Percentiles rank a stretch among this genome's conserved stretches.
Evolutionary conservation across 1,140 invertebrate genomes (phyloP).

Genomic region (Conus betulinus): DNA sequence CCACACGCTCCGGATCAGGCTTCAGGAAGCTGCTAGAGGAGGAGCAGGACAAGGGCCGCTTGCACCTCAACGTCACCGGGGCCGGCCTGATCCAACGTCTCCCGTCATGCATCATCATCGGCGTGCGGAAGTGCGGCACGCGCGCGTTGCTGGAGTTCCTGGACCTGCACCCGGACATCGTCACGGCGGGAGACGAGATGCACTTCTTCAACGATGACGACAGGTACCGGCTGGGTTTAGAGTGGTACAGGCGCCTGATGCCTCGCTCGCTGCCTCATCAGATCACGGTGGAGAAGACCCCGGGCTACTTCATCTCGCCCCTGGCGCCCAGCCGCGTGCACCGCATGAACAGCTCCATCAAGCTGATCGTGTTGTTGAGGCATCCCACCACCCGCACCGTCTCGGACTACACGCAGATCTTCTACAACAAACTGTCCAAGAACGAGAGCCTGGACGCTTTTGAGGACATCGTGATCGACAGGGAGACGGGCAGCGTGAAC

Average conservation of each 20-base stretch:
- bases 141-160: constrained; percentile 76
- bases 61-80: neutral
- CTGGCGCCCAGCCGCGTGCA: constrained; percentile 89
- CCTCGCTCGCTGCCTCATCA: constrained; percentile 69
- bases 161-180: constrained; percentile 74
- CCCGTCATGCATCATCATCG: constrained; percentile 74
- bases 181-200: constrained; percentile 74
- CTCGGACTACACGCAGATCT: constrained; percentile 91
- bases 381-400: constrained; percentile 94
- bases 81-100: constrained; percentile 68
- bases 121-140: constrained; percentile 77
- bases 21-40: constrained; percentile 61
- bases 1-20: constrained; percentile 42
- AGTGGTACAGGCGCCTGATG: constrained; percentile 76
- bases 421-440: constrained; percentile 66
- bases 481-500: constrained; percentile 64
- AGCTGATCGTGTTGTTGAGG: constrained; percentile 90
- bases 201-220: constrained; percentile 77
- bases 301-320: constrained; percentile 77
- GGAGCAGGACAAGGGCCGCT: constrained; percentile 31
- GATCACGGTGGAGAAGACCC: constrained; percentile 79
- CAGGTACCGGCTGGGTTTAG: constrained; percentile 74
- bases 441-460: constrained; percentile 66
- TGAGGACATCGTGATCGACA: constrained; percentile 67
- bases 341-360: constrained; percentile 91